A percentile compares a stretch with the other conserved stretches of the same genome.
phyloP scores from a whole-genome alignment of 2,888 invertebrate species.

The Azorinus chamasolen region DNA sequence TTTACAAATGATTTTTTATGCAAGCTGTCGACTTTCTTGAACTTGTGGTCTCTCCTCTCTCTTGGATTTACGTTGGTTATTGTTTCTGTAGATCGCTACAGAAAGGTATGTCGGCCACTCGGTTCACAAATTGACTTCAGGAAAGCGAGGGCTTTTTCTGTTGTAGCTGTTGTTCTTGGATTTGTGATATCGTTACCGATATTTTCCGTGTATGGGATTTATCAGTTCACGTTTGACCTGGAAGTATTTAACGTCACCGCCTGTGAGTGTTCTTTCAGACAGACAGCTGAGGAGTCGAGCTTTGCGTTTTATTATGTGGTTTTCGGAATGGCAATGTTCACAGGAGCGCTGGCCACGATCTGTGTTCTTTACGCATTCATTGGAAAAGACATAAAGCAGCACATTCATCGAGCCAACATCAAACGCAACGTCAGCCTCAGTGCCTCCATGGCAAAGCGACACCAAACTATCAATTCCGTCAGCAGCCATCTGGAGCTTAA shows the following conservation, averaged over 20 bases:
- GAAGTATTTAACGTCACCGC: constrained; percentile 26
- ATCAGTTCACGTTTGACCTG: constrained; percentile 18
- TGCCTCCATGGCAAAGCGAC: constrained; percentile 48
- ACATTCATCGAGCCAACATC: constrained; percentile 41
- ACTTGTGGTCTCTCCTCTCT: constrained; percentile 48
- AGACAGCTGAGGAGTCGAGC: constrained; percentile 1
- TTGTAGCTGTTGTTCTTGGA: constrained; percentile 35
- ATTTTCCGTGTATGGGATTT: constrained; percentile 42
- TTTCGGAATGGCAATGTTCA: constrained; percentile 54
- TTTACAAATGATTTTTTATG: constrained; percentile 54
- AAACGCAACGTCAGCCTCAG: constrained; percentile 46
- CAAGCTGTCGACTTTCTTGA: constrained; percentile 52
- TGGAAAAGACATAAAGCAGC: constrained; percentile 50
- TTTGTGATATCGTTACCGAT: constrained; percentile 54
- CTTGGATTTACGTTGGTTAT: constrained; percentile 57
- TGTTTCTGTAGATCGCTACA: constrained; percentile 72
- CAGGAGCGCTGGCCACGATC: constrained; percentile 35
- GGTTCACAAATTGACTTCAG: constrained; percentile 70
- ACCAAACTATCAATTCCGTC: neutral
- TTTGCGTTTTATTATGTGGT: constrained; percentile 42
- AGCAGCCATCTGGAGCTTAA: neutral
- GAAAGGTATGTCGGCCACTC: constrained; percentile 72
- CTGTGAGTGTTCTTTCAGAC: constrained; percentile 52
- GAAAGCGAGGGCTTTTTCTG: constrained; percentile 58
- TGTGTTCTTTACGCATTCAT: constrained; percentile 60